Percentiles rank a stretch among this genome's conserved stretches.
phyloP scores from a whole-genome alignment of 2,888 invertebrate genomes.

The Eilema griseolum region DNA sequence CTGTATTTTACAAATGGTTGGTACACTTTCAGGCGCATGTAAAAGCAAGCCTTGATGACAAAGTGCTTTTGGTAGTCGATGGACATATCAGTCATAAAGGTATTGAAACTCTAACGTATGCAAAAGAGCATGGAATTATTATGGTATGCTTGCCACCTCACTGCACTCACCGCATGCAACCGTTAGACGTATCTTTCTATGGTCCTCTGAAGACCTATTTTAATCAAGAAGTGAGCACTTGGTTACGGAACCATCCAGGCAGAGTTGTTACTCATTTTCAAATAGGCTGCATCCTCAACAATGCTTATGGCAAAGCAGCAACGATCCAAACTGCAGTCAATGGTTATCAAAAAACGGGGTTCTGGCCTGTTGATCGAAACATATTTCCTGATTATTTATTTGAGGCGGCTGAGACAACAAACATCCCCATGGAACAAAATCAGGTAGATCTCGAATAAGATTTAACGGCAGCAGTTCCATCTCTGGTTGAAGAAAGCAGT shows the following conservation, averaged over 20 bases:
- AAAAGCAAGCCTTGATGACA: constrained; percentile 31
- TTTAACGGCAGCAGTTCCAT: neutral
- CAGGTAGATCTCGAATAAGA: neutral
- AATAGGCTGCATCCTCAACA: constrained; percentile 47
- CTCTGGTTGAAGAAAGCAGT: neutral
- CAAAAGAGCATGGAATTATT: neutral
- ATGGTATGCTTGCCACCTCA: constrained; percentile 15
- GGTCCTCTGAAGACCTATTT: constrained; percentile 37
- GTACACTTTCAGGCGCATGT: constrained; percentile 25
- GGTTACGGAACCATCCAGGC: constrained; percentile 51
- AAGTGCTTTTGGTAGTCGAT: constrained; percentile 59
- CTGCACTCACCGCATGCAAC: constrained; percentile 55
- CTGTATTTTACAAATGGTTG: neutral
- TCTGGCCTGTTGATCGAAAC: constrained; percentile 30
- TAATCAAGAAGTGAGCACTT: constrained; percentile 48
- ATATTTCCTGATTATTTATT: constrained; percentile 25
- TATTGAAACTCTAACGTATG: constrained; percentile 55
- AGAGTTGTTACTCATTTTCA: constrained; percentile 48
- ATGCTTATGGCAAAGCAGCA: constrained; percentile 52
- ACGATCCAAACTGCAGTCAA: constrained; percentile 30
- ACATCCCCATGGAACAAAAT: constrained; percentile 17
- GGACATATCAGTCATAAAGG: constrained; percentile 52
- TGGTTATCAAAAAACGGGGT: constrained; percentile 35
- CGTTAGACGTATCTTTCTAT: constrained; percentile 56
- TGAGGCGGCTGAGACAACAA: constrained; percentile 14